A percentile compares a stretch with the other conserved stretches of the same genome.
Conservation (phyloP, 2,888 invertebrate species). For the Craniophora ligustri region DNA sequence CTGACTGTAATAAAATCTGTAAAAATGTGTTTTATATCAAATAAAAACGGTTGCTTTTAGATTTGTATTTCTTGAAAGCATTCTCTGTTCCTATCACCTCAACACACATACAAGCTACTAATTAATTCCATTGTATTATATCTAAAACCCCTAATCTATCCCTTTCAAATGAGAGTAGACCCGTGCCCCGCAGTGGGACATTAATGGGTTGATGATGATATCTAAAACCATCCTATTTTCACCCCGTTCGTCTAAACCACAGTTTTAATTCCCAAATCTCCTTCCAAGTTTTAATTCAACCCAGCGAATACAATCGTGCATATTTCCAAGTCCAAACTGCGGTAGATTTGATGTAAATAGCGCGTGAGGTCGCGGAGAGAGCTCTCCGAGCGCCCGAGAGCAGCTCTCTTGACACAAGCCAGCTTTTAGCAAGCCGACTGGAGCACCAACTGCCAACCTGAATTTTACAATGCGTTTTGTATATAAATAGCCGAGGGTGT, state of each 20-base stretch:
- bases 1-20: too few species aligned
- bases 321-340: conserved; percentile 28
- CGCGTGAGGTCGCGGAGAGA: conserved; percentile 49
- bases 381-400: conserved; percentile 42
- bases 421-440: conserved; percentile 52
- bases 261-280: not conserved
- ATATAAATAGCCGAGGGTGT: conserved; percentile 29
- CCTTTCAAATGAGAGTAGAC: too few species aligned
- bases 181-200: too few species aligned
- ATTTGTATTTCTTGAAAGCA: too few species aligned
- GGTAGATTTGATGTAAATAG: conserved; percentile 49
- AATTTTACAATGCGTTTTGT: conserved; percentile 42
- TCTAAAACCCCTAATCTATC: too few species aligned
- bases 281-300: not conserved
- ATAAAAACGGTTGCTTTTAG: too few species aligned
- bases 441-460: conserved; percentile 43
- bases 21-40: too few species aligned
- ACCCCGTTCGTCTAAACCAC: not conserved
- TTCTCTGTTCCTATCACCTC: too few species aligned
- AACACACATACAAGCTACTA: too few species aligned
- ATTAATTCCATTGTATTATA: too few species aligned
- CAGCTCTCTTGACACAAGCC: conserved; percentile 46
- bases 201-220: too few species aligned
- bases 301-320: conserved; percentile 1
- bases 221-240: too few species aligned